Conservation (phyloP, 2,888 invertebrate species). For the Willowsia nigromaculata region DNA sequence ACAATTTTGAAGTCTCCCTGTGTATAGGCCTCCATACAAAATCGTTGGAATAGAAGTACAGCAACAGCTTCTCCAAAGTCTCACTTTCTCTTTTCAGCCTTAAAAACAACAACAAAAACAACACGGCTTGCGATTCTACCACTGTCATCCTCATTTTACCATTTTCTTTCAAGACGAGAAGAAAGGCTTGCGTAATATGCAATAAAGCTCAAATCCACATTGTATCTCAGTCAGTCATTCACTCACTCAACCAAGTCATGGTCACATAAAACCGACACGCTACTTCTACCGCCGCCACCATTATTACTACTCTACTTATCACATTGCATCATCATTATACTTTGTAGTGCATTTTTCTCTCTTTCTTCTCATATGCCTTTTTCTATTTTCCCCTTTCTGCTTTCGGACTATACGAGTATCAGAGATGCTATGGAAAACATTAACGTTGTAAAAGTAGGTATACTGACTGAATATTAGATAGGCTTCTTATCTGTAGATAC, state of each 20-base stretch:
- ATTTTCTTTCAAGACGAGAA: background rate
- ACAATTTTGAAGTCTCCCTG: background rate
- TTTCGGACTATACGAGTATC: background rate
- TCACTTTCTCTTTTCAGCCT: background rate
- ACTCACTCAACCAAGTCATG: slow-evolving; percentile 18
- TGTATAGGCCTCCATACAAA: background rate
- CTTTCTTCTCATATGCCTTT: background rate
- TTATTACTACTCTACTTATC: slow-evolving; percentile 27
- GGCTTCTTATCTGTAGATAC: background rate
- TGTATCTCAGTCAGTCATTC: slow-evolving; percentile 24
- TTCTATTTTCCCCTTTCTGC: background rate
- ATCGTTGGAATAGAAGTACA: background rate
- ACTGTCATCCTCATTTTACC: slow-evolving; percentile 37
- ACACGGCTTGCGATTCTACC: background rate
- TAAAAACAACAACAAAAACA: background rate
- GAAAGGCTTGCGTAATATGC: slow-evolving; percentile 5
- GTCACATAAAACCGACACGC: slow-evolving; percentile 10
- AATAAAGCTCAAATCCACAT: slow-evolving; percentile 39
- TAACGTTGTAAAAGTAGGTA: background rate
- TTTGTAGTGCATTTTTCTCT: slow-evolving; percentile 30
- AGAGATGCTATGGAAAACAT: background rate
- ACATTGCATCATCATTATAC: slow-evolving; percentile 22
- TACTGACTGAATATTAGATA: background rate
- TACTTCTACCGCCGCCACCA: background rate
- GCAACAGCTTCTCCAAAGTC: background rate